Evolutionary conservation across 2,888 invertebrate genomes (phyloP), one percentile per base, ranked within the genome.

Genomic region (Rhagonycha lutea): DNA sequence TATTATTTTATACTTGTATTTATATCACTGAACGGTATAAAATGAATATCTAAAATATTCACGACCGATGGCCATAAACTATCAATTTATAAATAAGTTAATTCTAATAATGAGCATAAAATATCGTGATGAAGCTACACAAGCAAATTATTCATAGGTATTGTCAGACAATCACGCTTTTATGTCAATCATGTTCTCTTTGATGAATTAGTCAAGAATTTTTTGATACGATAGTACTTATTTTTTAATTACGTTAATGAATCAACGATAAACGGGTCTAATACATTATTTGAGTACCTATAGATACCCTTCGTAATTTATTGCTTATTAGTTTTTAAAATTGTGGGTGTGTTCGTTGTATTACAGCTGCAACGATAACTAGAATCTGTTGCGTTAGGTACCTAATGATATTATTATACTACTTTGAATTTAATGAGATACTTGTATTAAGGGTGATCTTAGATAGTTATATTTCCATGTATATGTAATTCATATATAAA

Each of bases 401-500:
- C 63, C 65, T 71, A 71, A 71, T 29, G 71, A 29, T 29, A 62
- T 71, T 71, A 65, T 65, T 24, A 65, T 65, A 47, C 18, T 29
- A 28, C 12, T 47, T 18, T 61, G 26, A 29, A 14, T 72, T 29
- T 61, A 72, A 72, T 72, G 72, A 68, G 72, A 12, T 61, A 68
- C 68, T 72, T 72, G n/a, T 68, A 14, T 72, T 68, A 23, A 68
- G 72, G 68, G 67, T 67, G 68, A 72, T 68, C 72, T 72, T 28
- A 68, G 72, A 72, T 72, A 72, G 68, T 72, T 72, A 18, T 7
- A 61, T 8, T 61, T 10, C 47, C 5, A 24, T 61, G 26, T 62
- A 47, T 12, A n/a, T 47, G 5, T 47, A 24, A 68, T 61, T 26
- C 26, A 65, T 68, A n/a, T 11, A 23, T 61, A 28, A 12, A 24